Evolutionary conservation across 2,888 invertebrate genomes (phyloP).

Genomic region (Elgonia sp.): DNA sequence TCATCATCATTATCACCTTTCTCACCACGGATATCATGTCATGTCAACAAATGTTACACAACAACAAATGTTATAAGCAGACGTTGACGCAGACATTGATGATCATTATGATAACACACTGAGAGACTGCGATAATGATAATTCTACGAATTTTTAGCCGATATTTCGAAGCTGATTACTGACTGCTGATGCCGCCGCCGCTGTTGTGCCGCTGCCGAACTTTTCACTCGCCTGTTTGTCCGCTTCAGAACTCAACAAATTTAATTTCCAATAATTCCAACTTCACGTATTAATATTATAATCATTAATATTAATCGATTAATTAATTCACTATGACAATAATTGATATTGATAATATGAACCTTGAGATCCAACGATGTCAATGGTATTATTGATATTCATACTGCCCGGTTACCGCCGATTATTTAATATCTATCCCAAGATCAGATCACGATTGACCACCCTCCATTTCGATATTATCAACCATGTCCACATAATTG

Average conservation of each 20-base stretch:
- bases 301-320: too few relatives aligned
- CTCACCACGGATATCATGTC: slow-evolving; percentile 53
- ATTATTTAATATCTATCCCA: slow-evolving; percentile 37
- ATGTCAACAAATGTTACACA: slow-evolving; percentile 69
- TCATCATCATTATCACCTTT: slow-evolving; percentile 39
- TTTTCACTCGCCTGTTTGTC: slow-evolving; percentile 67
- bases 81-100: slow-evolving; percentile 68
- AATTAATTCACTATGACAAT: background rate
- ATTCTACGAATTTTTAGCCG: slow-evolving; percentile 76
- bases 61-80: slow-evolving; percentile 68
- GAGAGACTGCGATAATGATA: slow-evolving; percentile 79
- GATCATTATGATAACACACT: slow-evolving; percentile 62
- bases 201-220: slow-evolving; percentile 75
- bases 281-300: slow-evolving; percentile 58
- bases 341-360: slow-evolving; percentile 7
- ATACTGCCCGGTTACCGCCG: slow-evolving; percentile 1
- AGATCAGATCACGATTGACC: slow-evolving; percentile 18
- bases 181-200: slow-evolving; percentile 73
- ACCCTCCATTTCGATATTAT: slow-evolving; percentile 20
- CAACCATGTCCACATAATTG: slow-evolving; percentile 41
- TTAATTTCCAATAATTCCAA: slow-evolving; percentile 71
- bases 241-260: slow-evolving; percentile 51
- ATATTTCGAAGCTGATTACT: slow-evolving; percentile 76
- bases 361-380: slow-evolving; percentile 30
- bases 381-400: slow-evolving; percentile 38